phyloP scores from a whole-genome alignment of 1,140 invertebrate species.

The Meloidogyne hapla region DNA sequence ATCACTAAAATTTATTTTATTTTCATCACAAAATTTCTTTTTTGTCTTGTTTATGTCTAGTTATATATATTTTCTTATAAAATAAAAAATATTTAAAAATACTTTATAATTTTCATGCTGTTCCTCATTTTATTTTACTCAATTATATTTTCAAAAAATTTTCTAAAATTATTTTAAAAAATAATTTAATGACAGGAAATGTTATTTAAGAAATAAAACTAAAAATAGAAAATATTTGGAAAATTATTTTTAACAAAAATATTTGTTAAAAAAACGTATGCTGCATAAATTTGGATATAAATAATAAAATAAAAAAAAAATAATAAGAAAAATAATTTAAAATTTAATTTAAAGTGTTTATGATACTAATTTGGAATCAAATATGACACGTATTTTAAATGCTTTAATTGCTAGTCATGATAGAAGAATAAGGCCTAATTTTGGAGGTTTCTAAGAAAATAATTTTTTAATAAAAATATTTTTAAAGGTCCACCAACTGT shows the following conservation, averaged over 20 bases:
- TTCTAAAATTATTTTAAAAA: neutral
- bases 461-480: neutral
- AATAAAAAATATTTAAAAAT: neutral
- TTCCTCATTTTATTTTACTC: neutral
- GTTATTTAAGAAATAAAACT: neutral
- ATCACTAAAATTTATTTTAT: no score
- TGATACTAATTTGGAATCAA: constrained; percentile 43
- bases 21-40: no score
- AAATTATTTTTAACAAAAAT: neutral
- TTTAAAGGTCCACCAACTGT: constrained; percentile 70
- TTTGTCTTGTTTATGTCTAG: no score
- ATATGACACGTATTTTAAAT: constrained; percentile 47
- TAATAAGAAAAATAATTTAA: no score
- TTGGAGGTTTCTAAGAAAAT: constrained; percentile 38
- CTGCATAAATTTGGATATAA: no score
- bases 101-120: neutral
- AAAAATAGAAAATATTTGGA: neutral
- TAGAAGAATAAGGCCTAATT: constrained; percentile 48
- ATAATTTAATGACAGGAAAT: constrained; percentile 3
- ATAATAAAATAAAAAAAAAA: no score
- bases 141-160: neutral
- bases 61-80: no score
- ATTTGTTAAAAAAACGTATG: no score
- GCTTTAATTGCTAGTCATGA: constrained; percentile 49
- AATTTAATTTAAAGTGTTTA: constrained; percentile 35